phyloP scores from a whole-genome alignment of 2,888 invertebrate species.

The Sinhomidia bicolor region DNA sequence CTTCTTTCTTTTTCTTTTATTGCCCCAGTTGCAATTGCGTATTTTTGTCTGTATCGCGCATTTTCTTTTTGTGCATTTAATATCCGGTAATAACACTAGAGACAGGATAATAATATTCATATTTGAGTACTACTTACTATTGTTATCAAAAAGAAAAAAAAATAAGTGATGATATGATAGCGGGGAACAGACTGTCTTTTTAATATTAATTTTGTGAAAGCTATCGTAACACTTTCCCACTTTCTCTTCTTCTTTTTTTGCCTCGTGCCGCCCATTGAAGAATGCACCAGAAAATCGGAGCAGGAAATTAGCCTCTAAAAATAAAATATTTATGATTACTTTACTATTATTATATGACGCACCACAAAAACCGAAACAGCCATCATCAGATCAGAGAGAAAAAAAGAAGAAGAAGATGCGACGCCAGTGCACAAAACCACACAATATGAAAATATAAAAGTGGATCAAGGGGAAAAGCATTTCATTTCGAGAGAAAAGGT shows the following conservation, averaged over 20 bases:
- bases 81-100: constrained; percentile 29
- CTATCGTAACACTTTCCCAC: constrained; percentile 21
- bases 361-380: constrained; percentile 26
- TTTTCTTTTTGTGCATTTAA: constrained; percentile 32
- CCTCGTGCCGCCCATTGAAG: neutral
- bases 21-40: neutral
- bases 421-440: constrained; percentile 27
- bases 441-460: neutral
- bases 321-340: constrained; percentile 36
- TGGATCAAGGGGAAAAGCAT: constrained; percentile 48
- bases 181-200: neutral
- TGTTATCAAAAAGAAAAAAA: neutral
- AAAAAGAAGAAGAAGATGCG: neutral
- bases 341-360: constrained; percentile 14
- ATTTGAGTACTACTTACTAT: no score
- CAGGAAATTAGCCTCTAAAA: constrained; percentile 14
- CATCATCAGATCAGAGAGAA: neutral
- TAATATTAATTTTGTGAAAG: neutral
- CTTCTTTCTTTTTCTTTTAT: neutral
- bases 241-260: constrained; percentile 30
- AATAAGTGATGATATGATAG: neutral
- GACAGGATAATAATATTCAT: constrained; percentile 15
- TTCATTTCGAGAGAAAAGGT: no score
- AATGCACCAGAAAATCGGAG: neutral
- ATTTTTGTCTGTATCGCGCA: neutral